Base-by-base conservation (phyloP, 2,888 invertebrate species). In the Cantharis flavilabris region DNA sequence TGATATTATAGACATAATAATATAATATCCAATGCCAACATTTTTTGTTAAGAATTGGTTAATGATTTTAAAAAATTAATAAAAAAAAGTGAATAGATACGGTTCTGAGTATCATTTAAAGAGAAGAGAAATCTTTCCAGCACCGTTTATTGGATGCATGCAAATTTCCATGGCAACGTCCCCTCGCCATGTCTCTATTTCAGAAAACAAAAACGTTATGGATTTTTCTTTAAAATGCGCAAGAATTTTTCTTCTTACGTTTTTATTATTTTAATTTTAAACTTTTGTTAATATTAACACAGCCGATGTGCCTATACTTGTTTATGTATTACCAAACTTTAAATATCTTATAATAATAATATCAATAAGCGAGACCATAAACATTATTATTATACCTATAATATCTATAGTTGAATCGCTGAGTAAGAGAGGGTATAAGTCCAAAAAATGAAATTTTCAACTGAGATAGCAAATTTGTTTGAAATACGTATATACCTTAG, bases 131-230 rank as follows among this genome's bases (percentile, higher is more conserved):
- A 78, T 78, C 78, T 78, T 78, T 72, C 62, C 76, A 76, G 76
- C 76, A 76, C 83, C 85, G 85, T 86, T 87, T 87, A 87, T 87
- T 86, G 87, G 87, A 87, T 86, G 87, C 87, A 87, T 87, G 86
- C 86, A 87, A 87, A 88, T 88, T 86, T 86, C 87, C 87, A 88
- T 88, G 87, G 87, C 86, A 88, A 88, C 87, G 84, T 84, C 83
- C 84, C 83, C 82, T 82, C 82, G 82, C 82, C 83, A 83, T 85
- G 84, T 84, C 85, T 86, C 84, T 85, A 84, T 86, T 86, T 84
- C 86, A 83, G 85, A 86, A 87, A 87, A 87, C 87, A 87, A 86
- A 86, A 87, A 86, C 86, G 85, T 84, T 86, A 87, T 86, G 86
- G 87, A 87, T 86, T 87, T 87, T 86, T 86, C 84, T 83, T 82